Evolutionary conservation across 1,140 invertebrate genomes (phyloP), one percentile per base, ranked within the genome.

Genomic region (Drosophila littoralis): DNA sequence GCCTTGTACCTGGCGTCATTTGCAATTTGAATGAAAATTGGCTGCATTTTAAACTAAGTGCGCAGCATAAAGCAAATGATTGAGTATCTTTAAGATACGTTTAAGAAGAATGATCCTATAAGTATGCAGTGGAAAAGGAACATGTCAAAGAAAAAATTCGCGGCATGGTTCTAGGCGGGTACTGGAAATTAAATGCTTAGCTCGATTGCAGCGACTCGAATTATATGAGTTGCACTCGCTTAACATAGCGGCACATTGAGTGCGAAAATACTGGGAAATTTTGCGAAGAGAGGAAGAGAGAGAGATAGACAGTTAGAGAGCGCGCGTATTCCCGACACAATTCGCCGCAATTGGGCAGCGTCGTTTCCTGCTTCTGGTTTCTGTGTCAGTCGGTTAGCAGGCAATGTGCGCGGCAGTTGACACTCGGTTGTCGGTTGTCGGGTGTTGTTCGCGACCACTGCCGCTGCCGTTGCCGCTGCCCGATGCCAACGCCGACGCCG

Each of bases 381-480:
- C 84, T 89, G 85, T 89, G 84, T 89, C 84, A 89, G 84, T 89
- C 80, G 84, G 84, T 89, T 84, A 89, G 80, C 84, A 89, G 85
- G 81, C 76, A 77, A 83, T 60, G 77, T 68, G 81, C 65, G 69
- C 59, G 77, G 42, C 74, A 67, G 79, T 77, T 54, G 58, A 1
- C 50, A 12, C 28, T 55, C 43, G 61, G 43, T 22, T 73, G 72
- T 82, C 68, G 67, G 4, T 32, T 28, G 43, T 43, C 50, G 50
- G 33, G 17, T n/a, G 15, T 46, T 33, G 6, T 28, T 32, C 7
- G 40, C 42, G 7, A 2, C n/a, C 50, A 32, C 12, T 35, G 50
- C 50, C 9, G 51, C 9, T 77, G 79, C 33, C 28, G 50, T 38
- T 48, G 59, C 61, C 50, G 54, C 22, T 22, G 22, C n/a, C n/a